phyloP scores from a whole-genome alignment of 1,140 invertebrate species.

The Drosophila lacertosa region DNA sequence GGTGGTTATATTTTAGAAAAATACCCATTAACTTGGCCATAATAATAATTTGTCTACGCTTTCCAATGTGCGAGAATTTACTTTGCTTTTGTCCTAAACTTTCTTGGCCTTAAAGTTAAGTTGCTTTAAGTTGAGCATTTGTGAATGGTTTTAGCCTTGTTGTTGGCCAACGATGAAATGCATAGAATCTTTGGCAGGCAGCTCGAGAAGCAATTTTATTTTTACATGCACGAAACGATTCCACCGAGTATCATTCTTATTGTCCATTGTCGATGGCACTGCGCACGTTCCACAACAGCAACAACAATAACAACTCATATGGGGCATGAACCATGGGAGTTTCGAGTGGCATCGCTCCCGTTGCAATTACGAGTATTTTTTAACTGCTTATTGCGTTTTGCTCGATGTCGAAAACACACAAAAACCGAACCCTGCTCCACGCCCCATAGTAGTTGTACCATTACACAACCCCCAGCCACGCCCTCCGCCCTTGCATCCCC shows the following conservation, averaged over 20 bases:
- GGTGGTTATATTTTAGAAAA: slow-evolving; percentile 41
- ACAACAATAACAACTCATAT: slow-evolving; percentile 71
- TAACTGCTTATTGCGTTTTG: slow-evolving; percentile 81
- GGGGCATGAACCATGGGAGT: slow-evolving; percentile 64
- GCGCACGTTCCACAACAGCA: slow-evolving; percentile 62
- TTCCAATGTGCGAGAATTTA: slow-evolving; percentile 3
- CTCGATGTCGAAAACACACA: slow-evolving; percentile 44
- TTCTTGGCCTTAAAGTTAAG: not conserved
- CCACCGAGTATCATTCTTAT: slow-evolving; percentile 65
- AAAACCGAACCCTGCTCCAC: slow-evolving; percentile 12
- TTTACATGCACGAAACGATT: slow-evolving; percentile 74
- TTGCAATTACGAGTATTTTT: slow-evolving; percentile 82
- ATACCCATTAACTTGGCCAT: slow-evolving; percentile 34
- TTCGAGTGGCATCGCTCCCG: slow-evolving; percentile 60
- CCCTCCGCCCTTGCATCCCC: slow-evolving; percentile 16
- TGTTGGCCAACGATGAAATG: slow-evolving; percentile 39
- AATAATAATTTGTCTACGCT: slow-evolving; percentile 38
- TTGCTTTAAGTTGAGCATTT: not conserved
- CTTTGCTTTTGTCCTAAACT: not conserved
- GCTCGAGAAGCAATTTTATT: slow-evolving; percentile 59
- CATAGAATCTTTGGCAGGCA: slow-evolving; percentile 32
- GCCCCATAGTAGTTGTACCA: slow-evolving; percentile 11
- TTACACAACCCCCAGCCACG: slow-evolving; percentile 1
- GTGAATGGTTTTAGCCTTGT: not conserved
- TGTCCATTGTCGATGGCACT: slow-evolving; percentile 63